phyloP scores from a whole-genome alignment of 2,888 invertebrate genomes.

The Leptinotarsa haldemani region DNA sequence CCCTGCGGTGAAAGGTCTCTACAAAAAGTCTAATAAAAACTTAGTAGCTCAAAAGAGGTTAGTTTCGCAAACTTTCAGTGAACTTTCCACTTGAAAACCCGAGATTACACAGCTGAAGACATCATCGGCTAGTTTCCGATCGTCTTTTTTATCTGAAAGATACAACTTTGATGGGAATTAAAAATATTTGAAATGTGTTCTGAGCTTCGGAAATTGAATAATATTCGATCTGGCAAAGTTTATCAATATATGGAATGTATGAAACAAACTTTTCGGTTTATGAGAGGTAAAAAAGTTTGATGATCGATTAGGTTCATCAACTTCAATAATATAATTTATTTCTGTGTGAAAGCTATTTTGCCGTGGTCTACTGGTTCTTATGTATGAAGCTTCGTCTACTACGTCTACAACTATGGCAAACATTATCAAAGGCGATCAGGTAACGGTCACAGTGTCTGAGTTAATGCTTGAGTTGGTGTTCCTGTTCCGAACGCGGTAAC shows the following conservation, averaged over 20 bases:
- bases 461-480: no score
- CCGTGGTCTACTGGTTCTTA: no score
- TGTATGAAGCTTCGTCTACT: no score
- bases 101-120: conserved; percentile 43
- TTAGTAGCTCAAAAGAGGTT: conserved; percentile 41
- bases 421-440: no score
- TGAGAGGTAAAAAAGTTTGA: no score
- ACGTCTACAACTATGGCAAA: no score
- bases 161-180: conserved; percentile 31
- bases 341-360: no score
- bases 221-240: not conserved
- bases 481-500: no score
- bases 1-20: conserved; percentile 40
- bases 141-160: conserved; percentile 28
- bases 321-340: no score
- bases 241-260: not conserved
- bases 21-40: conserved; percentile 43
- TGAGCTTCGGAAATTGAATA: not conserved
- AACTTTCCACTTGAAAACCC: conserved; percentile 41
- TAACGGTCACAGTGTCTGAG: no score
- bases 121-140: conserved; percentile 31
- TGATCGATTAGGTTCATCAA: no score
- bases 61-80: conserved; percentile 38
- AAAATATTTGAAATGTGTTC: conserved; percentile 24
- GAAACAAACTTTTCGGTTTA: not conserved